Evolutionary conservation across 2,113 vertebrate species (phyloP).

Genomic region (Lepisosteus oculatus): DNA sequence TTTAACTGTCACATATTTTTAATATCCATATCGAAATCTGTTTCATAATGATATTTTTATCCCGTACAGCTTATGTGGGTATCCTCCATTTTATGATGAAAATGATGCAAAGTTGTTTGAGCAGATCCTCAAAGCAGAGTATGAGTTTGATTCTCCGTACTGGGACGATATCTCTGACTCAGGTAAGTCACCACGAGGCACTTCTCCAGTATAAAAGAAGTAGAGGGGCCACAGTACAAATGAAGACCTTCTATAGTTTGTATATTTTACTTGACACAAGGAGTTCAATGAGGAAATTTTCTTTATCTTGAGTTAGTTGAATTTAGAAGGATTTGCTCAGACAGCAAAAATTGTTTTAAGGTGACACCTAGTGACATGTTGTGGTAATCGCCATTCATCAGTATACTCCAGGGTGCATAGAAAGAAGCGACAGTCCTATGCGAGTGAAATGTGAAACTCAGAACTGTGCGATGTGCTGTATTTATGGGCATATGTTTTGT

Average conservation of each 20-base stretch:
- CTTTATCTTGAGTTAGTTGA: not conserved
- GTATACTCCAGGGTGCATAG: too few relatives aligned
- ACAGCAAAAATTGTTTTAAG: too few relatives aligned
- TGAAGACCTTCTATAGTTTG: not conserved
- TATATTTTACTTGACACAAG: not conserved
- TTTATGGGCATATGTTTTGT: conserved; percentile 17
- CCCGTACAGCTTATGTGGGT: conserved; percentile 84
- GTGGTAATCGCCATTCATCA: too few relatives aligned
- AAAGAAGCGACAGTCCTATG: not conserved
- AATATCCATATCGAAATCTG: too few relatives aligned
- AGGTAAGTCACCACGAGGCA: conserved; percentile 57
- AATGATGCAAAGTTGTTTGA: conserved; percentile 96
- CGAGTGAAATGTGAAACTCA: not conserved
- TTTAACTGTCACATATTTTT: too few relatives aligned
- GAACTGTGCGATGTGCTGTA: not conserved
- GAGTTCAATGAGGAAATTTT: not conserved
- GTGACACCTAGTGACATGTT: too few relatives aligned
- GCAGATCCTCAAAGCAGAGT: conserved; percentile 93
- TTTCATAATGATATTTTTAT: not conserved
- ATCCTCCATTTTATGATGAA: conserved; percentile 95
- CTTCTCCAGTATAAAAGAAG: too few relatives aligned
- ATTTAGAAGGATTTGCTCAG: too few relatives aligned
- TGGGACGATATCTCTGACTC: conserved; percentile 98
- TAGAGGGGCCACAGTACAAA: too few relatives aligned
- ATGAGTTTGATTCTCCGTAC: conserved; percentile 96